Evolutionary conservation across 2,113 vertebrate genomes (phyloP), one percentile per base, ranked within the genome.

Genomic region (Cinclus cinclus): DNA sequence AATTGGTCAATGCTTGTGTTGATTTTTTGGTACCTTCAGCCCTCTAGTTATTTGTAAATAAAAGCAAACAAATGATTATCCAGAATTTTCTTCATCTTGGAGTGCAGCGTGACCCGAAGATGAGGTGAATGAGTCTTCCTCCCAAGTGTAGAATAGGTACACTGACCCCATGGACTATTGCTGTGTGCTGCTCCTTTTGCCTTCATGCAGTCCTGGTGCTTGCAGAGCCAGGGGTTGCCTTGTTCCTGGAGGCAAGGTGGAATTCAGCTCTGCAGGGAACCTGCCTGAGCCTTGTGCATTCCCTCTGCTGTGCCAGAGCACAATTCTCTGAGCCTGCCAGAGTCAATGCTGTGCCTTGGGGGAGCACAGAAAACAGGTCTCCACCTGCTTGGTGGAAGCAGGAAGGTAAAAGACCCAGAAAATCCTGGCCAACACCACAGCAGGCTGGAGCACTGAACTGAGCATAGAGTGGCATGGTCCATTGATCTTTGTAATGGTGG

Each of bases 101-200:
- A 62, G 39, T 33, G 74, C 53, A 15, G 10, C 16, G n/a, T 47
- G 63, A 70, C 65, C 39, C 44, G 39, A n/a, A 65, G 24, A 16
- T 28, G 27, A 65, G 49, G n/a, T 13, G 55, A 55, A 25, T 33
- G 39, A 53, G 20, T 46, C 24, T 42, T 78, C 52, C 52, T 84
- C 17, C 49, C 75, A 28, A 0, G 31, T 7, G 16, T 0, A 55
- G 78, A 82, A 10, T 19, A 1, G 13, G 53, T 8, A 7, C n/a
- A 2, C 4, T 39, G 68, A 35, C 30, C 30, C 60, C 3, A 0
- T 15, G 59, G 37, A 37, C 30, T 58, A 7, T 6, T 50, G 59
- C 27, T 76, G 15, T 18, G 31, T 30, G 49, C 41, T 31, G 0
- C 23, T 83, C 41, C n/a, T 0, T 69, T 69, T 20, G 41, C n/a